Base-by-base conservation (phyloP, 2,888 invertebrate species). In the Diloba caeruleocephala region DNA sequence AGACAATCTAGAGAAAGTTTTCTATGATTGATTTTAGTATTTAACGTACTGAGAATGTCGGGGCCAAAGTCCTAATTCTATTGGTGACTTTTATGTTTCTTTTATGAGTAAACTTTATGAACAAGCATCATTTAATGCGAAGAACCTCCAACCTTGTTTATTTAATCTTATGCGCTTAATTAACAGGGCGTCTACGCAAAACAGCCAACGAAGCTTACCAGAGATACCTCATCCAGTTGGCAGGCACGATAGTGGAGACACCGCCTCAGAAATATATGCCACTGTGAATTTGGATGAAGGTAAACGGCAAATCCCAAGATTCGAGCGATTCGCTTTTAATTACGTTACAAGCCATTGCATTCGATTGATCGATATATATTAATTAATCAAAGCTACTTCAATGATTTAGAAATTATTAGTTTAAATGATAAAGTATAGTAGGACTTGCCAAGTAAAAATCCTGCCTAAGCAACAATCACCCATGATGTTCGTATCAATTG, bases 191-290 rank as follows among this genome's bases (percentile, higher is more conserved):
- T 94, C 94, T 28, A 90, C 93, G 17, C 93, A 94, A 65, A 94
- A 93, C 79, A 93, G 92, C 56, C 96, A 97, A 78, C 93, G 97
- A 74, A 97, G 98, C 88, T 93, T 98, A 61, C 98, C 98, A 17
- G 98, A 98, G 84, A 97, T 98, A 77, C 94, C 94, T 1, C 92
- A 93, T 25, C 97, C 97, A 6, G 95, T 96, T 19, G 96, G 96
- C 25, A 95, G 96, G 73, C 94, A 93, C 60, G 94, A 94, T 71
- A 90, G 92, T 59, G 96, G 96, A 2, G 97, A 98, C 85, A 97
- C 97, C 37, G 96, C 96, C 6, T 98, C 97, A 0, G 98, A 97
- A 81, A 94, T 97, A 58, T 98, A 98, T 83, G 98, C 97, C 26
- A 98, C 97, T 4, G 97, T 98, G 10, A 96, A 95, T 70, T 80